Evolutionary conservation across 2,797 vertebrate genomes (phyloP).

Genomic region (Pipistrellus nathusii): DNA sequence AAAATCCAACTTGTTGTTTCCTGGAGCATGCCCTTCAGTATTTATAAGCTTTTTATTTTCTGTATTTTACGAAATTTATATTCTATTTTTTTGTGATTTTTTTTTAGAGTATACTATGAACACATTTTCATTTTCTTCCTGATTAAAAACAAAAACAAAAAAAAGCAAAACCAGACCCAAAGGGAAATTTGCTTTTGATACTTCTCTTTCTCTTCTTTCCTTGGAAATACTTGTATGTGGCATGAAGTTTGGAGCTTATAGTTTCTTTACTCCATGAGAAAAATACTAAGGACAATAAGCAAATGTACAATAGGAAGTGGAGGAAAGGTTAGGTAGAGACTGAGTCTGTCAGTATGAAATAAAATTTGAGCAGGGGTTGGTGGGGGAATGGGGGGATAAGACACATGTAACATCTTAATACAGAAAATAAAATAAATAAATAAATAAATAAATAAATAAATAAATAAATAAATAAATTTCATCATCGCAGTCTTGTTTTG

Average conservation of each 20-base stretch:
- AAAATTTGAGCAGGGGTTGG: background rate
- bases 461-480: background rate
- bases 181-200: background rate
- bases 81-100: background rate
- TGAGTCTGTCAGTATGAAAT: background rate
- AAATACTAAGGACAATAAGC: background rate
- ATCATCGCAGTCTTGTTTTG: background rate
- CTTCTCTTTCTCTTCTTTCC: background rate
- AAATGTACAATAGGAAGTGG: background rate
- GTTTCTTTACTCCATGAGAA: background rate
- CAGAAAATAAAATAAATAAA: too few relatives aligned
- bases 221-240: background rate
- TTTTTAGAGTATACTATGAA: background rate
- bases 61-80: background rate
- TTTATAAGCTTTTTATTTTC: slow-evolving; percentile 23
- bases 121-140: background rate
- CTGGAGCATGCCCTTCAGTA: background rate
- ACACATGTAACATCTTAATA: too few relatives aligned
- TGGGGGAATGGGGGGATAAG: too few relatives aligned
- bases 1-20: slow-evolving; percentile 39
- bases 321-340: background rate
- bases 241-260: background rate
- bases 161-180: background rate
- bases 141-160: background rate
- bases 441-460: too few relatives aligned